A percentile compares a stretch with the other conserved stretches of the same genome.
Evolutionary conservation across 2,797 vertebrate species (phyloP).

Genomic region (Schizothorax lantsangensis): DNA sequence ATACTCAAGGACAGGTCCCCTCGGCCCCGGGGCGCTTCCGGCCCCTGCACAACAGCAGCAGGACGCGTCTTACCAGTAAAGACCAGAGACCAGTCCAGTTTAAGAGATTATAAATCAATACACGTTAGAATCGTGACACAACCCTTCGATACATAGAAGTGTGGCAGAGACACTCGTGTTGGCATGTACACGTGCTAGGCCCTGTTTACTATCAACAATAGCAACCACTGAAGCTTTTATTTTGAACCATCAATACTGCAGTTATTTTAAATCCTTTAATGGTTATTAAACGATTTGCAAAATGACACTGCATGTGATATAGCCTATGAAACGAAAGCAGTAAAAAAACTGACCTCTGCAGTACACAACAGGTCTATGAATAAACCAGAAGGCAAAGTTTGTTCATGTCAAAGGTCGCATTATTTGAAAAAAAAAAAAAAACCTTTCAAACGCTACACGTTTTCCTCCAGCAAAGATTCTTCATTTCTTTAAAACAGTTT

Average conservation of each 20-base stretch:
- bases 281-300: neutral
- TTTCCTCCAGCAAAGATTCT: neutral
- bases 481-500: neutral
- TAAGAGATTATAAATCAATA: conserved; percentile 30
- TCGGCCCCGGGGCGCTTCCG: conserved; percentile 75
- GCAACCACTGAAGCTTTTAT: neutral
- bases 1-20: conserved; percentile 80
- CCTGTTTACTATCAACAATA: conserved; percentile 6
- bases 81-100: conserved; percentile 44
- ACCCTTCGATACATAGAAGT: conserved; percentile 1
- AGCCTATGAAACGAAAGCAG: neutral
- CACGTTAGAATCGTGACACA: conserved; percentile 5
- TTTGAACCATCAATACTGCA: neutral
- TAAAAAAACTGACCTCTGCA: neutral
- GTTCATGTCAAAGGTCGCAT: conserved; percentile 1
- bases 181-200: neutral
- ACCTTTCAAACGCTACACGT: neutral
- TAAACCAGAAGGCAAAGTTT: neutral
- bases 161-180: neutral
- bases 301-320: neutral
- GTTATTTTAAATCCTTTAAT: neutral
- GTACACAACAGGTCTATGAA: neutral
- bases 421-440: neutral
- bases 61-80: conserved; percentile 67
- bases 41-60: conserved; percentile 72